Percentiles rank a stretch among this genome's conserved stretches.
Conservation (phyloP, 2,888 invertebrate genomes). For the Tachina lurida region DNA sequence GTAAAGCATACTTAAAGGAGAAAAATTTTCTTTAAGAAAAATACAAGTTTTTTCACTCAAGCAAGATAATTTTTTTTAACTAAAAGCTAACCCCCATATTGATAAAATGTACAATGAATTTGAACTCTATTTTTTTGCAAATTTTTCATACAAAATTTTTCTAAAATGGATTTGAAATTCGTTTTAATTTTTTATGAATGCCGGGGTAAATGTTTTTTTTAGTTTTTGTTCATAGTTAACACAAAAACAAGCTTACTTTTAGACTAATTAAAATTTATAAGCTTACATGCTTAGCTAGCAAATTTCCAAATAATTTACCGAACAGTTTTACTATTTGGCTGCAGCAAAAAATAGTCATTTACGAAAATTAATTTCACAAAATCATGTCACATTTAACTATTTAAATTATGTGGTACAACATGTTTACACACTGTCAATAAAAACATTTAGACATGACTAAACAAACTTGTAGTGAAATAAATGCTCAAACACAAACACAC, state of each 20-base stretch:
- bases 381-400: slow-evolving; percentile 40
- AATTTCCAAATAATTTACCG: not conserved
- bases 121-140: no score
- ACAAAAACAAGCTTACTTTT: not conserved
- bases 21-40: not conserved
- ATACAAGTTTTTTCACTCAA: no score
- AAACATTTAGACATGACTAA: slow-evolving; percentile 35
- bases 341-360: slow-evolving; percentile 8
- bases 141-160: no score
- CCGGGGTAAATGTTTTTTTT: no score
- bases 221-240: not conserved
- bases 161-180: no score
- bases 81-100: no score
- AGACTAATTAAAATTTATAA: not conserved
- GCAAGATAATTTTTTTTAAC: not conserved
- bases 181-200: no score
- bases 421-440: slow-evolving; percentile 34
- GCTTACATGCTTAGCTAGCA: not conserved
- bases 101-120: no score
- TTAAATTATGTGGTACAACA: slow-evolving; percentile 49
- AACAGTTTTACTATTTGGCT: not conserved
- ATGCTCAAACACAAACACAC: not conserved
- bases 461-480: slow-evolving; percentile 2
- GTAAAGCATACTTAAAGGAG: slow-evolving; percentile 30
- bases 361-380: slow-evolving; percentile 32